These are phyloP conservation scores for Lithophane leautieri DNA, from an alignment of 2,888 invertebrate genomes.

Conservation along the genomic window DNA sequence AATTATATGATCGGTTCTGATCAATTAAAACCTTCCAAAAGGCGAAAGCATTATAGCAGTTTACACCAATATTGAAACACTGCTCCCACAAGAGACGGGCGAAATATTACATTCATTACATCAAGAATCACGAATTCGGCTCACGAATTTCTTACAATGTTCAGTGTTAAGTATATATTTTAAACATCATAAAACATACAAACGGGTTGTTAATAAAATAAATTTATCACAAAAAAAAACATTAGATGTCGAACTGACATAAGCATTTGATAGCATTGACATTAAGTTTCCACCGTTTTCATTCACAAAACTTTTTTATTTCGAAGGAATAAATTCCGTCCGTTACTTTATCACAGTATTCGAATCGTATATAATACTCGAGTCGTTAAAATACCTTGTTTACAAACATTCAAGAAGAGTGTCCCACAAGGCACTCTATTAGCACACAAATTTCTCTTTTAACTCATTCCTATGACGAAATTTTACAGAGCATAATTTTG, in stretches of 20 bases:
- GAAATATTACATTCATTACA: constrained; percentile 38
- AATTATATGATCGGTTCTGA: constrained; percentile 8
- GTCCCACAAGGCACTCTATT: constrained; percentile 83
- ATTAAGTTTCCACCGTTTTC: constrained; percentile 66
- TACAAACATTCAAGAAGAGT: constrained; percentile 69
- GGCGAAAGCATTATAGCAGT: constrained; percentile 51
- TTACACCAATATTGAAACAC: constrained; percentile 24
- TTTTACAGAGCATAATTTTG: constrained; percentile 52
- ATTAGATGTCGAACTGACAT: constrained; percentile 72
- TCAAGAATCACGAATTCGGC: constrained; percentile 20
- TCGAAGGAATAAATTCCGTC: constrained; percentile 71
- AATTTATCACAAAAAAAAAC: constrained; percentile 81
- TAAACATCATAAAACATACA: constrained; percentile 45
- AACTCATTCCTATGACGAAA: constrained; percentile 58
- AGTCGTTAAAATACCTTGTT: constrained; percentile 71
- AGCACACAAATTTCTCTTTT: constrained; percentile 75
- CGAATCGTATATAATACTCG: constrained; percentile 67
- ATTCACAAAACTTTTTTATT: constrained; percentile 69
- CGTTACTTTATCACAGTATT: constrained; percentile 83
- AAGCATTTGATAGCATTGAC: constrained; percentile 78
- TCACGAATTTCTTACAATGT: constrained; percentile 50
- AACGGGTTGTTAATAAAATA: constrained; percentile 74
- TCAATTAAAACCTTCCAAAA: constrained; percentile 2
- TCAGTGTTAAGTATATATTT: constrained; percentile 33
- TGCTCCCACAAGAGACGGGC: constrained; percentile 38